phyloP scores from a whole-genome alignment of 1,140 invertebrate species.

The Drosophila simulans region DNA sequence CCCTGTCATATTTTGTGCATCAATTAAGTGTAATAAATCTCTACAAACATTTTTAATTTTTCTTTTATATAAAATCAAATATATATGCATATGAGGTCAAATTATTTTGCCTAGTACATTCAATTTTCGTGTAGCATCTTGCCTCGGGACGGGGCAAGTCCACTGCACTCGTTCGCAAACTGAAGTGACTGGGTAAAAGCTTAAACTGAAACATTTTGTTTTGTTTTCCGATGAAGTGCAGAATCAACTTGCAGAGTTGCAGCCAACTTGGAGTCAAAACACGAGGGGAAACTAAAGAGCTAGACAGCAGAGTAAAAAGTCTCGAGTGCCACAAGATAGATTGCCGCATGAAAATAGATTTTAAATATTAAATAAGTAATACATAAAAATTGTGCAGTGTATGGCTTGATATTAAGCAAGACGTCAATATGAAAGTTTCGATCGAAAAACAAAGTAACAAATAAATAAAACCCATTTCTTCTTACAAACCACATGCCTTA shows the following conservation, averaged over 20 bases:
- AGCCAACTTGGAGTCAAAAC: conserved; percentile 19
- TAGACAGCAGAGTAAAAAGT: background rate
- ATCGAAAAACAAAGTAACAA: background rate
- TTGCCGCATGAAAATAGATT: background rate
- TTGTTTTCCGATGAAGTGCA: conserved; percentile 40
- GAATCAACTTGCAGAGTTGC: conserved; percentile 28
- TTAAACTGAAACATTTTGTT: conserved; percentile 49
- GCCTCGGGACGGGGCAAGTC: conserved; percentile 12
- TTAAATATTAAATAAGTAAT: background rate
- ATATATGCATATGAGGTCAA: background rate
- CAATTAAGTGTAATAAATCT: no score
- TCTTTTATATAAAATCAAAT: no score
- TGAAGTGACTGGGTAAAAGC: conserved; percentile 30
- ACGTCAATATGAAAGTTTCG: background rate
- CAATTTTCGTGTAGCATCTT: conserved; percentile 25
- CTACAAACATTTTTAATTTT: background rate
- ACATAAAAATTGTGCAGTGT: background rate
- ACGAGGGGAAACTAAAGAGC: background rate
- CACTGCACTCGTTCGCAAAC: conserved; percentile 17
- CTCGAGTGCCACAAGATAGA: conserved; percentile 8
- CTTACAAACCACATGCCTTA: background rate
- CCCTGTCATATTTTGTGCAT: no score
- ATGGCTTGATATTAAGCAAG: background rate
- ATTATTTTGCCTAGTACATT: conserved; percentile 5
- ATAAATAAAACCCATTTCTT: background rate